Conservation (phyloP, 2,113 vertebrate genomes). For the Pachycephala philippinensis region DNA sequence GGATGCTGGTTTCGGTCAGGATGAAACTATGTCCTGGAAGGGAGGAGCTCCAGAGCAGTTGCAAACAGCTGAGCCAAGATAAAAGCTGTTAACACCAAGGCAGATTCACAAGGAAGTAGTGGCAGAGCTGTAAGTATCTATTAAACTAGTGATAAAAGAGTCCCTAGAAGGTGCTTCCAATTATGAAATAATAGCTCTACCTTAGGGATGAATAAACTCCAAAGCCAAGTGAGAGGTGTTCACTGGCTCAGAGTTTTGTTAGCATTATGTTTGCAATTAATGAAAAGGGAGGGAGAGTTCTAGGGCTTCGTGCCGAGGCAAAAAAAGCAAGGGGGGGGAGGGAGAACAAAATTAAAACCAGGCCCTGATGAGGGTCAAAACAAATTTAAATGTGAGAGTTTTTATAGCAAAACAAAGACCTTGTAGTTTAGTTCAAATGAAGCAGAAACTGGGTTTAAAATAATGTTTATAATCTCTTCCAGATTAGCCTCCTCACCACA, state of each 20-base stretch:
- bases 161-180: slow-evolving; percentile 30
- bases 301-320: background rate
- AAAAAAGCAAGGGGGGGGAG: background rate
- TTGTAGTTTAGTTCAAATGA: background rate
- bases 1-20: slow-evolving; percentile 15
- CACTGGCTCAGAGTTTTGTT: background rate
- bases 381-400: background rate
- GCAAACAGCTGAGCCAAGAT: slow-evolving; percentile 27
- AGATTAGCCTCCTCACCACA: background rate
- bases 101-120: background rate
- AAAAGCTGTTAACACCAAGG: background rate
- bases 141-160: background rate
- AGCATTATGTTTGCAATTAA: background rate
- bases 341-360: background rate
- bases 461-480: background rate
- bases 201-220: slow-evolving; percentile 38
- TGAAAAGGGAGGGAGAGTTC: background rate
- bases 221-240: slow-evolving; percentile 12
- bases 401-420: background rate
- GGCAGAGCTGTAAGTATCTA: background rate
- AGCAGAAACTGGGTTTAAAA: slow-evolving; percentile 9
- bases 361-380: background rate
- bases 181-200: slow-evolving; percentile 9
- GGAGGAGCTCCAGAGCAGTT: background rate
- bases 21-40: slow-evolving; percentile 9